Conservation (phyloP, 2,797 vertebrate species). For the Platyrinchus mystaceus region DNA sequence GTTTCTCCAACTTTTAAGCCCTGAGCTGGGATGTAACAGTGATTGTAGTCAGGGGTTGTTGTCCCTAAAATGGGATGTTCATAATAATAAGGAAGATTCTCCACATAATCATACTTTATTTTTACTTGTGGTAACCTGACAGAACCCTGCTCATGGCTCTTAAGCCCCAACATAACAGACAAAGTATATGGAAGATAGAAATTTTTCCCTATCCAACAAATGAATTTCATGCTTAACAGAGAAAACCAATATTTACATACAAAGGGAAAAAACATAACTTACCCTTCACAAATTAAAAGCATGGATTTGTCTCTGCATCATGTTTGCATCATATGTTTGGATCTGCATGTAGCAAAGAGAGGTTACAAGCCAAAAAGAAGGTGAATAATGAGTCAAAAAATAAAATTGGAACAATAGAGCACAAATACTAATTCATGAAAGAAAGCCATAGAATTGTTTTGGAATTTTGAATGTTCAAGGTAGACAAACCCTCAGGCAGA, state of each 20-base stretch:
- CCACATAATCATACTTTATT: not conserved
- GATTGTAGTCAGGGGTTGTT: not conserved
- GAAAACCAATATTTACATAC: not conserved
- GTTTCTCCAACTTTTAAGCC: not conserved
- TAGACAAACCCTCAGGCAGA: constrained; percentile 31
- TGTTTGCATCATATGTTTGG: not conserved
- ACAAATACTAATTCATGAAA: not conserved
- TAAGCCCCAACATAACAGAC: not conserved
- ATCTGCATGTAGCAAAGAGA: not conserved
- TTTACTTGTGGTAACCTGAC: not conserved
- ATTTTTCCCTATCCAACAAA: accelerated
- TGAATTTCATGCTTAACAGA: not conserved
- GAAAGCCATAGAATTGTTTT: constrained; percentile 34
- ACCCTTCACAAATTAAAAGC: not conserved
- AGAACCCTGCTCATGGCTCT: not conserved
- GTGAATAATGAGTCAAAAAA: not conserved
- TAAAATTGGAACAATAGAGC: not conserved
- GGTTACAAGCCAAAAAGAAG: not conserved
- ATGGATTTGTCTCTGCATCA: not conserved
- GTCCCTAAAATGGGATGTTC: not conserved
- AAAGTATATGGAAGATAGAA: not conserved
- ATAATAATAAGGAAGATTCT: not conserved
- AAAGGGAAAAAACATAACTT: not conserved
- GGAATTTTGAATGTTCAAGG: constrained; percentile 30
- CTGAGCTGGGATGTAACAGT: not conserved